Percentiles rank a stretch among this genome's conserved stretches.
Conservation (phyloP, 2,113 vertebrate genomes). For the Haliaeetus leucogaster region DNA sequence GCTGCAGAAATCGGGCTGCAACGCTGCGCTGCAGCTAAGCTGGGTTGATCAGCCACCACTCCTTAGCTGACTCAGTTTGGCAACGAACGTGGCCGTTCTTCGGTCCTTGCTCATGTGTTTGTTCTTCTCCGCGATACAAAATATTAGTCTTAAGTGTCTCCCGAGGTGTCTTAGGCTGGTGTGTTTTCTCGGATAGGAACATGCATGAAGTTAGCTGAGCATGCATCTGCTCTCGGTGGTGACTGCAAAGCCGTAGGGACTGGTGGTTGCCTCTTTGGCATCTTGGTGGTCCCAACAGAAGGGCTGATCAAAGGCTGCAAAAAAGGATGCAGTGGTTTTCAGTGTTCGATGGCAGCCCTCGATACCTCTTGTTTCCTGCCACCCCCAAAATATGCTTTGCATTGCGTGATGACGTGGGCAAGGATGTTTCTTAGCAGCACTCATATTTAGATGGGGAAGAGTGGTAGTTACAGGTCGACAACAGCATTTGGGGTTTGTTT, state of each 20-base stretch:
- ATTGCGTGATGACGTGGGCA: neutral
- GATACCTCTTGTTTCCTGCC: neutral
- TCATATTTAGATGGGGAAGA: neutral
- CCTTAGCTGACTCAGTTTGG: neutral
- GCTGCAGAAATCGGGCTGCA: neutral
- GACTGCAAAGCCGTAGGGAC: neutral
- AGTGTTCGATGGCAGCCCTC: neutral
- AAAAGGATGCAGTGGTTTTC: neutral
- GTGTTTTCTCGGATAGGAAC: neutral
- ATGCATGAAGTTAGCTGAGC: neutral
- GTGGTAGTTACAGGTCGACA: neutral
- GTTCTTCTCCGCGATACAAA: neutral
- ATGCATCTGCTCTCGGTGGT: neutral
- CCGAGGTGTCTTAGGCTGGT: neutral
- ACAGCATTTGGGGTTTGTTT: neutral
- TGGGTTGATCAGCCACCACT: neutral
- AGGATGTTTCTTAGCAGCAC: neutral
- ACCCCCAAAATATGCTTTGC: neutral
- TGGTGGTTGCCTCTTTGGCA: neutral
- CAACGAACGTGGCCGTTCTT: too few species aligned
- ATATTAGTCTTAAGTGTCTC: neutral
- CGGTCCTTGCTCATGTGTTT: neutral
- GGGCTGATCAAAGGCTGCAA: neutral
- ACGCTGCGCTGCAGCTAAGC: neutral
- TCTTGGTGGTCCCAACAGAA: neutral